phyloP scores from a whole-genome alignment of 1,140 invertebrate species.

The Neocloeon triangulifer region DNA sequence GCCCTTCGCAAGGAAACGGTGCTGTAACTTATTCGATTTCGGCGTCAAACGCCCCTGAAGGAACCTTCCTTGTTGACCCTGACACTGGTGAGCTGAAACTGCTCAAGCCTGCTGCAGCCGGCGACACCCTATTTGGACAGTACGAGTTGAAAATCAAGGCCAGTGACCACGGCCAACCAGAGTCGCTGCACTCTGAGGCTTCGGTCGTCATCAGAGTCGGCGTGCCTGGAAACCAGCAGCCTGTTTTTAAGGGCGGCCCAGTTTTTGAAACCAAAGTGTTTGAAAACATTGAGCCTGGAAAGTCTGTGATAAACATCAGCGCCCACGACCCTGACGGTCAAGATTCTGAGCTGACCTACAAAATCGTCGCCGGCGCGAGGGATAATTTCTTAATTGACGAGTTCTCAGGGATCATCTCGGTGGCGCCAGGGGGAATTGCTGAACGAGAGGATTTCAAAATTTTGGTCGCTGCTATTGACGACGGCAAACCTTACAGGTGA shows the following conservation, averaged over 20 bases:
- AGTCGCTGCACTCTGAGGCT: slow-evolving; percentile 36
- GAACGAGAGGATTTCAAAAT: slow-evolving; percentile 14
- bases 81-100: slow-evolving; percentile 45
- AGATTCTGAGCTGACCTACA: slow-evolving; percentile 42
- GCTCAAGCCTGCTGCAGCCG: slow-evolving; percentile 31
- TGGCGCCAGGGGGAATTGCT: slow-evolving; percentile 4
- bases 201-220: slow-evolving; percentile 42
- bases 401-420: background rate
- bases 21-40: slow-evolving; percentile 37
- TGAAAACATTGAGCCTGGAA: slow-evolving; percentile 43
- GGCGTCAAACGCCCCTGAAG: slow-evolving; percentile 31
- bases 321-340: slow-evolving; percentile 55
- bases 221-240: slow-evolving; percentile 51
- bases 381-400: slow-evolving; percentile 57
- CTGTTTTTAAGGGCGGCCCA: slow-evolving; percentile 25
- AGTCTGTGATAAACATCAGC: slow-evolving; percentile 38
- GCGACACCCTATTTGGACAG: slow-evolving; percentile 35
- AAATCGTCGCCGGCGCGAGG: slow-evolving; percentile 44
- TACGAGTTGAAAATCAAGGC: slow-evolving; percentile 44
- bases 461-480: slow-evolving; percentile 17
- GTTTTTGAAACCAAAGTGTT: slow-evolving; percentile 28
- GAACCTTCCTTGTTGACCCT: slow-evolving; percentile 28
- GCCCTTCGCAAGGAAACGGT: slow-evolving; percentile 39
- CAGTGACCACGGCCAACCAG: slow-evolving; percentile 42
- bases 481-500: background rate